Evolutionary conservation across 1,140 invertebrate genomes (phyloP), one percentile per base, ranked within the genome.

Genomic region (Zaprionus ghesquierei): DNA sequence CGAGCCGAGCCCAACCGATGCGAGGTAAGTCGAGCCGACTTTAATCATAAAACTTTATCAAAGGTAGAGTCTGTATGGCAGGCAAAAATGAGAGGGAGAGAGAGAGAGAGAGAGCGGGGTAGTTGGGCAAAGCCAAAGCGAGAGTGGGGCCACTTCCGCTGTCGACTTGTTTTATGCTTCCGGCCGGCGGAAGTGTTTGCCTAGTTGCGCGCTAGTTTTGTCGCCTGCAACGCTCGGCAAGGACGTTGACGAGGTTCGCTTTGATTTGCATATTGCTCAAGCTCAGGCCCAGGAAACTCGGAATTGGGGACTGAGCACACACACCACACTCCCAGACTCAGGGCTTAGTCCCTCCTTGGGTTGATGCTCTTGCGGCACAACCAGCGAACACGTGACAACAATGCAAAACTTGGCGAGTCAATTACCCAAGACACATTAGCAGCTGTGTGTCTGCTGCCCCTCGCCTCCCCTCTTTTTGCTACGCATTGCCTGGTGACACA

Each of bases 101-200:
- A 1, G 54, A 15, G 6, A 5, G 58, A 15, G 9, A 9, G 23
- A 4, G 41, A 10, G 29, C 29, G 33, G n/a, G 31, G 12, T 9
- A 8, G 23, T 20, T 15, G 12, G 41, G 53, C 31, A 20, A 9
- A 35, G 56, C 31, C 9, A 35, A 54, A 70, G 53, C 44, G 55
- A 2, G 27, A 50, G 33, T n/a, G 33, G 10, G 15, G 64, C 60
- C 65, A 90, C 81, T 86, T 90, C 86, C 86, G 86, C 69, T 79
- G 86, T 86, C 82, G 86, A 90, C 76, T 90, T 90, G 86, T 90
- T 90, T 90, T 80, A 90, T 87, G 87, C 82, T 82, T 90, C 87
- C 87, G 86, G 81, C 81, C 72, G 80, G 54, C 84, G 84, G 86
- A 90, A 90, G 86, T 90, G 79, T 90, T 89, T 89, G 87, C 81